phyloP scores from a whole-genome alignment of 1,140 invertebrate genomes.

The Hestina assimilis region DNA sequence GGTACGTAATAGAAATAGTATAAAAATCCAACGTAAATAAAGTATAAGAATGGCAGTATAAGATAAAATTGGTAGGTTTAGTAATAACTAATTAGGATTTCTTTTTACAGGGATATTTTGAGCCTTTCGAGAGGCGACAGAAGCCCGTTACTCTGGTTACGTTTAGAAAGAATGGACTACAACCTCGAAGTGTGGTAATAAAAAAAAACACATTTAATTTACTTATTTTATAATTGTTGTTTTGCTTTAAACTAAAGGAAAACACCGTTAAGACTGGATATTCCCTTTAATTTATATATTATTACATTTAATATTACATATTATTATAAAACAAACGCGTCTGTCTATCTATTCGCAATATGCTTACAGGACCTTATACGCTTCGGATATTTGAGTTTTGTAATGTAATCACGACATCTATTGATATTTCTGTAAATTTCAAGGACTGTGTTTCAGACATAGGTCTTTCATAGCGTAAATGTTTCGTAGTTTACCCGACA shows the following conservation, averaged over 20 bases:
- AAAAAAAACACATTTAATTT: background rate
- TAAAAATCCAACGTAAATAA: too few relatives aligned
- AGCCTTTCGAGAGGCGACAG: conserved; percentile 51
- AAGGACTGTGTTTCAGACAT: background rate
- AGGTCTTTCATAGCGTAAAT: background rate
- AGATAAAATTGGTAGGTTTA: too few relatives aligned
- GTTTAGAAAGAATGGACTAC: conserved; percentile 46
- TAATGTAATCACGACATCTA: background rate
- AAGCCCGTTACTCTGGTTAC: conserved; percentile 48
- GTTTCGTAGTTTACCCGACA: background rate
- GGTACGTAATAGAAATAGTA: too few relatives aligned
- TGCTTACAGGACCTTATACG: too few relatives aligned
- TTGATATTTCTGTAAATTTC: background rate
- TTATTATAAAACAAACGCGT: background rate
- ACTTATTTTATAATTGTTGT: too few relatives aligned
- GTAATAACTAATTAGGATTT: background rate
- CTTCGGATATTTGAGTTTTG: too few relatives aligned
- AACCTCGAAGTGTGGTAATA: conserved; percentile 31
- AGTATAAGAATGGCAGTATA: too few relatives aligned
- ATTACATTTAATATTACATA: too few relatives aligned
- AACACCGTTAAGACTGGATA: too few relatives aligned
- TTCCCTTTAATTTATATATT: too few relatives aligned
- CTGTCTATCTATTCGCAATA: background rate
- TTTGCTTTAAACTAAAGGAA: too few relatives aligned
- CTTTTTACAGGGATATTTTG: conserved; percentile 46